phyloP scores from a whole-genome alignment of 2,888 invertebrate species.

The Drosophila testacea region DNA sequence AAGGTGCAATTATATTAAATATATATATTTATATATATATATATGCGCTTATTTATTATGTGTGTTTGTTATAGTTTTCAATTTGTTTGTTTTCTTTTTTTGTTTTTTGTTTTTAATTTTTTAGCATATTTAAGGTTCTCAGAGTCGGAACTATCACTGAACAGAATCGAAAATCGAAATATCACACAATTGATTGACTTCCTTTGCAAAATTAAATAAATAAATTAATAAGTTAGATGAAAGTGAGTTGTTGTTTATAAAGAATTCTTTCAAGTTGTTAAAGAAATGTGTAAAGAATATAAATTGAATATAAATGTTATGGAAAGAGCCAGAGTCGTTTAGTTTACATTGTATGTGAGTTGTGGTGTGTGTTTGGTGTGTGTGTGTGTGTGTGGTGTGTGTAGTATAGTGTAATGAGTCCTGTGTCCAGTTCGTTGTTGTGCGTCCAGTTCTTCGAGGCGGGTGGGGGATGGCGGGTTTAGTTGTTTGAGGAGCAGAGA shows the following conservation, averaged over 20 bases:
- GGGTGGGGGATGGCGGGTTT: slow-evolving; percentile 50
- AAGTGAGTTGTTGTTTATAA: slow-evolving; percentile 34
- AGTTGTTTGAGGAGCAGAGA: slow-evolving; percentile 49
- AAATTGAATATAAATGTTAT: slow-evolving; percentile 63
- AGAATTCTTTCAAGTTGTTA: slow-evolving; percentile 21
- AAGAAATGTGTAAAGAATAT: slow-evolving; percentile 49
- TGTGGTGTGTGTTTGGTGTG: slow-evolving; percentile 12
- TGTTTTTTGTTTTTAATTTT: slow-evolving; percentile 5
- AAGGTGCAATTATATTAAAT: slow-evolving; percentile 23
- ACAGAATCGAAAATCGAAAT: slow-evolving; percentile 43
- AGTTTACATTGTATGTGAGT: slow-evolving; percentile 72
- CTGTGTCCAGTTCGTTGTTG: slow-evolving; percentile 56
- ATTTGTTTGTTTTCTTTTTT: slow-evolving; percentile 3
- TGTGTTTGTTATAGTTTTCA: slow-evolving; percentile 22
- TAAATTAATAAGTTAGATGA: slow-evolving; percentile 48
- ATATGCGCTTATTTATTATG: background rate
- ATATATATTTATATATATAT: slow-evolving; percentile 4
- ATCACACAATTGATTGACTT: slow-evolving; percentile 60
- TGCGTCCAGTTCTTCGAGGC: slow-evolving; percentile 55
- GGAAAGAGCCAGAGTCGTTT: slow-evolving; percentile 49
- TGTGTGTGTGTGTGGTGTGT: slow-evolving; percentile 27
- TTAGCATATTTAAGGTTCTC: slow-evolving; percentile 36
- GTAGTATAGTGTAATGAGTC: slow-evolving; percentile 33
- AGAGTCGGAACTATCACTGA: slow-evolving; percentile 55
- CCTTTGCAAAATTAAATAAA: slow-evolving; percentile 32